Evolutionary conservation across 2,888 invertebrate species (phyloP).

Genomic region (Hipparchia semele): DNA sequence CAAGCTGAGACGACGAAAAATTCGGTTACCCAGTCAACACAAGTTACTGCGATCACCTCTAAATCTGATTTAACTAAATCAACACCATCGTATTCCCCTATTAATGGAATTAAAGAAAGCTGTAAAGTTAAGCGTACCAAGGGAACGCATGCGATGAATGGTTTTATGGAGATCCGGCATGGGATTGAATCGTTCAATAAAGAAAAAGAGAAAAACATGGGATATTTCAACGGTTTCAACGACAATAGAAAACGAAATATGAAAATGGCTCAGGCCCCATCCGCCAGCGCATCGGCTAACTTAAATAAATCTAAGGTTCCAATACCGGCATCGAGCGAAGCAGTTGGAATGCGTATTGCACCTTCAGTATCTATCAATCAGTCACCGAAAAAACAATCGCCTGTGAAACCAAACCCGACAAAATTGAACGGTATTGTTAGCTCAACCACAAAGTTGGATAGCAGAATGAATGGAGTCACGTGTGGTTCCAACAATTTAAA

Average conservation of each 20-base stretch:
- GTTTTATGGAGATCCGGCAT: slow-evolving; percentile 67
- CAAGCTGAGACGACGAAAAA: slow-evolving; percentile 54
- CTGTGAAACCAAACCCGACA: slow-evolving; percentile 56
- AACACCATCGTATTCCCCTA: slow-evolving; percentile 48
- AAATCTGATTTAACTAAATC: slow-evolving; percentile 60
- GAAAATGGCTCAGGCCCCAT: slow-evolving; percentile 58
- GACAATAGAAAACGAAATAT: slow-evolving; percentile 59
- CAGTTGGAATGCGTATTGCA: slow-evolving; percentile 56
- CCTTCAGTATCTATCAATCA: slow-evolving; percentile 56
- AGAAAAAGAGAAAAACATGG: slow-evolving; percentile 58
- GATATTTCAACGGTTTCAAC: slow-evolving; percentile 59
- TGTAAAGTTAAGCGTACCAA: slow-evolving; percentile 58
- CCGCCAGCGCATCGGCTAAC: slow-evolving; percentile 61
- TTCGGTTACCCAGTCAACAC: slow-evolving; percentile 43
- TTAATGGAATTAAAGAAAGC: slow-evolving; percentile 61
- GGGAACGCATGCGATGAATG: slow-evolving; percentile 65
- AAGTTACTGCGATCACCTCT: slow-evolving; percentile 49
- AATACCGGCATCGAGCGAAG: slow-evolving; percentile 59
- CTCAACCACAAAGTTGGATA: slow-evolving; percentile 75
- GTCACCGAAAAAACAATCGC: slow-evolving; percentile 56
- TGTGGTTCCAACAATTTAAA: slow-evolving; percentile 76
- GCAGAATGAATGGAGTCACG: slow-evolving; percentile 76
- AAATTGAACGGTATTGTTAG: slow-evolving; percentile 69
- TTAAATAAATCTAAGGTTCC: slow-evolving; percentile 58
- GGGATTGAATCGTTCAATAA: slow-evolving; percentile 57